Conservation (phyloP, 2,113 vertebrate species). For the Archocentrus centrarchus region DNA sequence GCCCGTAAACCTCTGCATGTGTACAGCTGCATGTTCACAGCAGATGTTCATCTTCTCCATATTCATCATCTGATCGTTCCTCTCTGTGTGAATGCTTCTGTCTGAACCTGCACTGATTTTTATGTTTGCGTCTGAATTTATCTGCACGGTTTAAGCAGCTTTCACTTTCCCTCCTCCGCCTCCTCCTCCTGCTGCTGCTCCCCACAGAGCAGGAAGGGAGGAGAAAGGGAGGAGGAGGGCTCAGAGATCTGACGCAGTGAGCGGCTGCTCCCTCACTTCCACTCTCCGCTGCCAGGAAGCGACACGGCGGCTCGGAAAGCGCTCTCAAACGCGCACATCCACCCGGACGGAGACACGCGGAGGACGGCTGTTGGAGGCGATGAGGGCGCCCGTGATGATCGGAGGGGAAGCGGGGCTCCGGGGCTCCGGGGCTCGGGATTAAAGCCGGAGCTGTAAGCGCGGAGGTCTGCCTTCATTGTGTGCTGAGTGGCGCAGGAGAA, state of each 20-base stretch:
- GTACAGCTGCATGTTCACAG: background rate
- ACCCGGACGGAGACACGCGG: background rate
- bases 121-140: background rate
- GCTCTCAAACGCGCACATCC: background rate
- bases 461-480: slow-evolving; percentile 58
- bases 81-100: background rate
- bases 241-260: slow-evolving; percentile 72
- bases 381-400: slow-evolving; percentile 18
- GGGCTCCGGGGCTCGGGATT: background rate
- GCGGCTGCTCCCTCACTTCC: slow-evolving; percentile 52
- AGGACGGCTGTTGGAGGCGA: slow-evolving; percentile 5
- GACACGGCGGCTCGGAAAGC: slow-evolving; percentile 9
- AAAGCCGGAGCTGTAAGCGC: slow-evolving; percentile 23
- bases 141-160: background rate
- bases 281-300: slow-evolving; percentile 44
- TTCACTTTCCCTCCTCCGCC: background rate
- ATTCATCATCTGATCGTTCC: background rate
- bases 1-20: background rate
- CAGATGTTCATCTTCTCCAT: background rate
- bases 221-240: slow-evolving; percentile 52
- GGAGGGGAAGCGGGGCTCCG: slow-evolving; percentile 21
- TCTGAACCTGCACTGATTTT: background rate
- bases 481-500: slow-evolving; percentile 69
- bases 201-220: background rate
- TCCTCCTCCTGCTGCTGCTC: background rate